Conservation (phyloP, 2,797 vertebrate genomes). For the Muraenolepis orangiensis region DNA sequence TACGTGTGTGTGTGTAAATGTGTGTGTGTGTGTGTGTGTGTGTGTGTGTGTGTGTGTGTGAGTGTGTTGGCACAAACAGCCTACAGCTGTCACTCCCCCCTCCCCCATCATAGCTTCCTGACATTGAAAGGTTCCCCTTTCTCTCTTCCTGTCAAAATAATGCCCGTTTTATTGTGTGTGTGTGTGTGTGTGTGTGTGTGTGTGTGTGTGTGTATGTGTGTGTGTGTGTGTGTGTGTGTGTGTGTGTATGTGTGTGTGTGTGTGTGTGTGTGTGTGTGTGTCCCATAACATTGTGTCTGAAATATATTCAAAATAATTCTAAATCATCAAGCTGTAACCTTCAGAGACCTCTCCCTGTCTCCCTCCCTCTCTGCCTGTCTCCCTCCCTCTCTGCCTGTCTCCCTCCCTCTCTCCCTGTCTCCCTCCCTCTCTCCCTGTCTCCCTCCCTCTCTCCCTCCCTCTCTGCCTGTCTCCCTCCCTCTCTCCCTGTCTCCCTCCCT, state of each 20-base stretch:
- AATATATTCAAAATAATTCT: no score
- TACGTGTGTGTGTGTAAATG: not conserved
- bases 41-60: not conserved
- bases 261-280: not conserved
- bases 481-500: no score
- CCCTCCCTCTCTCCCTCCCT: not conserved
- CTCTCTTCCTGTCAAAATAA: conserved; percentile 61
- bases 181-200: conserved; percentile 10
- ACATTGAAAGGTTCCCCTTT: conserved; percentile 68
- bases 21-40: not conserved
- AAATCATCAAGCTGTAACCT: no score
- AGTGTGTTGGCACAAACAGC: conserved; percentile 3
- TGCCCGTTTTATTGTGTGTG: conserved; percentile 45
- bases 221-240: conserved; percentile 1
- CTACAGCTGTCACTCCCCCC: conserved; percentile 25
- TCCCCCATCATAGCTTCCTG: conserved; percentile 53
- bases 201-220: conserved; percentile 6
- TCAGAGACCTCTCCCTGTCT: no score
- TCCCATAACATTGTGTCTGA: not conserved
- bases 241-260: not conserved
- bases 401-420: not conserved
- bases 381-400: not conserved
- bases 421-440: no score
- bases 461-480: no score
- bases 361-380: no score